Evolutionary conservation across 92 coral and sea anemone species (phyloP).

Genomic region (Pocillopora grandis): DNA sequence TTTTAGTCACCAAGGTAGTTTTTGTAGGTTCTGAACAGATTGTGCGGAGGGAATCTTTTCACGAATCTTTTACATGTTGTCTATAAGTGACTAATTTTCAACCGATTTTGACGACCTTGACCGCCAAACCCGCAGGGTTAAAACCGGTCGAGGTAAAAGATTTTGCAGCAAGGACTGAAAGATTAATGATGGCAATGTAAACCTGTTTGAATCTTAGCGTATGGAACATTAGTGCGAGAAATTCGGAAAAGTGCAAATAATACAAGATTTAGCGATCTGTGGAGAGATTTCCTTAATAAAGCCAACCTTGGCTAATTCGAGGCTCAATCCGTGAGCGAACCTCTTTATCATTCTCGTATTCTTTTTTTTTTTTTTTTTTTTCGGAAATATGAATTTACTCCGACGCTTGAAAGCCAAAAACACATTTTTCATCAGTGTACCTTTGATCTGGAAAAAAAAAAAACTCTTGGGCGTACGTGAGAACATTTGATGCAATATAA

Average conservation of each 20-base stretch:
- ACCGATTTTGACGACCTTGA: not conserved
- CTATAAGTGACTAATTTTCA: slow-evolving; percentile 7
- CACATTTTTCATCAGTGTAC: not conserved
- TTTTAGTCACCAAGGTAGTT: not conserved
- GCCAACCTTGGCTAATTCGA: not conserved
- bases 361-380: not conserved
- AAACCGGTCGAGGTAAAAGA: not conserved
- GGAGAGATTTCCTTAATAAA: slow-evolving; percentile 28
- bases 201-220: not conserved
- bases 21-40: not conserved
- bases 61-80: not conserved
- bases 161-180: not conserved
- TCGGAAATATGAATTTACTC: not conserved
- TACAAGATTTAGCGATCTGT: slow-evolving; percentile 1
- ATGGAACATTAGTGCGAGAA: not conserved
- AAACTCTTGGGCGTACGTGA: not conserved
- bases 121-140: not conserved
- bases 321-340: not conserved
- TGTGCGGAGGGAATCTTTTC: not conserved
- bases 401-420: not conserved
- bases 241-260: not conserved
- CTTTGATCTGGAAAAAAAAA: no score
- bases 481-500: not conserved
- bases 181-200: no score
- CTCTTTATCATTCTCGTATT: not conserved